Evolutionary conservation across 2,113 vertebrate genomes (phyloP).

Genomic region (Etia nguti): DNA sequence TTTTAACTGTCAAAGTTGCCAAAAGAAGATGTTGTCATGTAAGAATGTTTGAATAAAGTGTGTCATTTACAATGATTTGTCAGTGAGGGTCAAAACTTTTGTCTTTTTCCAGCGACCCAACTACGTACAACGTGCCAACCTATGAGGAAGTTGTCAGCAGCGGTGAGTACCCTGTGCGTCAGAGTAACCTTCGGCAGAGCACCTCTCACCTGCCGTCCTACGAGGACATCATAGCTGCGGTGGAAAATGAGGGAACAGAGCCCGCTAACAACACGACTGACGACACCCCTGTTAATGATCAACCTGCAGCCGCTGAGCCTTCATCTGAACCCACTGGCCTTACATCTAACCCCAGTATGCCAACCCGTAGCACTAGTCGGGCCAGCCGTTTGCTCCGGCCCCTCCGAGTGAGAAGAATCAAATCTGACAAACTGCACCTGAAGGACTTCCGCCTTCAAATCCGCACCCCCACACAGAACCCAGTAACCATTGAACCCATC

Average conservation of each 20-base stretch:
- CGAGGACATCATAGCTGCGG: slow-evolving; percentile 81
- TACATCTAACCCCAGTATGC: neutral
- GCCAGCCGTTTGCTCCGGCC: slow-evolving; percentile 82
- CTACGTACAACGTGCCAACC: slow-evolving; percentile 76
- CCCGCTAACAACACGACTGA: neutral
- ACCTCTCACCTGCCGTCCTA: slow-evolving; percentile 90
- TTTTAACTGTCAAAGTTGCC: neutral
- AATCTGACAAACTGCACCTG: slow-evolving; percentile 91
- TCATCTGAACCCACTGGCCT: neutral
- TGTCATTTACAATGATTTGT: neutral
- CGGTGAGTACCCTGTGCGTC: slow-evolving; percentile 61
- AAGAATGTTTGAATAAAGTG: neutral
- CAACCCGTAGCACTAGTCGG: slow-evolving; percentile 72
- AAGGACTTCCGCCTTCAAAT: slow-evolving; percentile 83
- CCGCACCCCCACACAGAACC: slow-evolving; percentile 57
- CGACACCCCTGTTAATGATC: neutral
- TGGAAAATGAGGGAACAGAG: slow-evolving; percentile 61
- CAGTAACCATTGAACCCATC: slow-evolving; percentile 85
- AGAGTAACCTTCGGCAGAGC: slow-evolving; percentile 73
- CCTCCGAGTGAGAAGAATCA: slow-evolving; percentile 86
- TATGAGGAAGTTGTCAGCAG: slow-evolving; percentile 89
- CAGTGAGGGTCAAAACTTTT: neutral
- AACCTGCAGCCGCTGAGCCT: fast-evolving
- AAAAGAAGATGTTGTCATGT: neutral
- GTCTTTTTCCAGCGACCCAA: slow-evolving; percentile 26